These are phyloP conservation scores for Ceyx erithaca DNA, from an alignment of 2,797 vertebrate genomes.

Conservation along the genomic window DNA sequence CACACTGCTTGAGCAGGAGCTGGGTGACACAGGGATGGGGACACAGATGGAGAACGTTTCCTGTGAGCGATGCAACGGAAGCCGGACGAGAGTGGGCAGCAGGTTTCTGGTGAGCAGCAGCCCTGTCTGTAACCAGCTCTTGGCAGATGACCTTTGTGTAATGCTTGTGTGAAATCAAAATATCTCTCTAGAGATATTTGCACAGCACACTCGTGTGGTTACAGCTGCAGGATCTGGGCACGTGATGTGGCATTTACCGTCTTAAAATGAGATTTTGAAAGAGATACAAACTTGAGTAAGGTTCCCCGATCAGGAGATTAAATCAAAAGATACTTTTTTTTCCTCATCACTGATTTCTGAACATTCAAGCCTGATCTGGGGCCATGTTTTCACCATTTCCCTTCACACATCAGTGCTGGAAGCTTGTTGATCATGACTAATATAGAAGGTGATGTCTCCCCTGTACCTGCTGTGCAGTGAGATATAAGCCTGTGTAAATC, in stretches of 20 bases:
- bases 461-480: accelerated
- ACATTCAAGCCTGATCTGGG: background rate
- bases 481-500: background rate
- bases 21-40: background rate
- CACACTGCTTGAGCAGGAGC: background rate
- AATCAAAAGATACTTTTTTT: background rate
- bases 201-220: background rate
- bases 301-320: background rate
- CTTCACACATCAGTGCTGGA: accelerated
- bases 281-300: background rate
- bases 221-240: background rate
- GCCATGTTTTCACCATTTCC: background rate
- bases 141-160: background rate
- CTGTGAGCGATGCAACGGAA: accelerated
- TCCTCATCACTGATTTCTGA: background rate
- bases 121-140: background rate
- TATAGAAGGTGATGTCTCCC: background rate
- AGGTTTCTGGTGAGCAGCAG: background rate
- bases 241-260: background rate
- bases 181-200: background rate
- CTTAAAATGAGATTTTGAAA: background rate
- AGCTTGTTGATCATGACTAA: background rate
- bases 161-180: background rate
- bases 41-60: background rate
- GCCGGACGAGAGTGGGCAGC: background rate